Evolutionary conservation across 1,140 invertebrate species (phyloP).

Genomic region (Camponotus vicinus): DNA sequence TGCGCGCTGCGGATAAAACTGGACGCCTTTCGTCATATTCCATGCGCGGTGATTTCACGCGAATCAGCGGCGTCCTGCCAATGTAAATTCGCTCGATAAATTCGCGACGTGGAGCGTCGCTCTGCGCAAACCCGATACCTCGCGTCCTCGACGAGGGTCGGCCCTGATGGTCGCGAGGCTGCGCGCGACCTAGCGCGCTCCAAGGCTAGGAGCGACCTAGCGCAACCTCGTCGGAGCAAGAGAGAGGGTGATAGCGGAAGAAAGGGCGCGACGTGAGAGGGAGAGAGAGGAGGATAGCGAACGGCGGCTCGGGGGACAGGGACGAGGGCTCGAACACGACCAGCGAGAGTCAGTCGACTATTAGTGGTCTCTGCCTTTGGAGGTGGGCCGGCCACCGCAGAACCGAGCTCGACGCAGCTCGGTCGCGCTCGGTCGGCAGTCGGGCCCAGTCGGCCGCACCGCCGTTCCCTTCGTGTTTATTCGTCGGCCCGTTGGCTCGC

Average conservation of each 20-base stretch:
- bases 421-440: conserved; percentile 76
- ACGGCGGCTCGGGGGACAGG: conserved; percentile 46
- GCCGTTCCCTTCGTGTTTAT: conserved; percentile 57
- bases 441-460: conserved; percentile 69
- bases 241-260: conserved; percentile 40
- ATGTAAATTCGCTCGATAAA: conserved; percentile 45
- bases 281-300: conserved; percentile 18
- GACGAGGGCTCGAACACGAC: conserved; percentile 47
- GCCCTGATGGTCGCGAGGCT: conserved; percentile 74
- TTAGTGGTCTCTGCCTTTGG: conserved; percentile 76
- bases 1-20: no score
- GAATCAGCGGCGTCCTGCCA: background rate
- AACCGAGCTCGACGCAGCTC: conserved; percentile 76
- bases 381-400: conserved; percentile 75
- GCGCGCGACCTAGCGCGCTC: conserved; percentile 70
- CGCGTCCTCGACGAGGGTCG: conserved; percentile 39
- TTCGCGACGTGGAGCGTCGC: conserved; percentile 44
- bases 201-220: conserved; percentile 77
- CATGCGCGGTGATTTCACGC: background rate
- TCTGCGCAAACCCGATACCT: conserved; percentile 2
- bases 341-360: conserved; percentile 74
- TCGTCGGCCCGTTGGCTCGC: conserved; percentile 54
- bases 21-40: background rate
- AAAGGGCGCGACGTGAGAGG: conserved; percentile 37
- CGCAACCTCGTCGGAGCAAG: conserved; percentile 52